Evolutionary conservation across 2,113 vertebrate species (phyloP), one percentile per base, ranked within the genome.

Genomic region (Taxidea taxus): DNA sequence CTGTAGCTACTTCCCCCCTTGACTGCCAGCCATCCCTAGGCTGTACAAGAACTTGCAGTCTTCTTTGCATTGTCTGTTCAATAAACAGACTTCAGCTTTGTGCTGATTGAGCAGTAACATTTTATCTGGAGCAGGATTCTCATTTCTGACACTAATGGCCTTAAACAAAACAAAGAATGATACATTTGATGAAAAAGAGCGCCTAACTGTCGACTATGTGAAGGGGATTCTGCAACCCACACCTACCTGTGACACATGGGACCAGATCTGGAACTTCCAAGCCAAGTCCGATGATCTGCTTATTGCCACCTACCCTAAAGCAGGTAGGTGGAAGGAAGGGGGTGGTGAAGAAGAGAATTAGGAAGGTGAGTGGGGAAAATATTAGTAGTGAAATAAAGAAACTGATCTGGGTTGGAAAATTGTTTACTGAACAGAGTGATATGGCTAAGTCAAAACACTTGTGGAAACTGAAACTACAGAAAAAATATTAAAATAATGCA

Each of bases 241-340:
- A 4, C 60, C 70, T 34, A 97, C 96, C 47, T 94, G 90, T 54
- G 86, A 95, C 7, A 54, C 0, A 42, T 97, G 98, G 98, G 96
- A 96, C 31, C 54, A 85, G 56, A 96, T 97, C 39, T 92, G 93
- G 92, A 96, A 90, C 51, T 97, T 98, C 72, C 94, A 97, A 72
- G 98, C 97, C 87, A 90, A 78, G 42, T 62, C 97, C 6, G 95
- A 98, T 15, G 97, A 98, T 49, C 90, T 98, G 14, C 95, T 98
- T 23, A 98, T 98, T 68, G 56, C 94, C 39, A 98, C 97, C 11
- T 98, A 97, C 62, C 95, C 96, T 21, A 98, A 94, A 93, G 95
- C 96, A 96, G 98, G 97, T 97, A 77, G 6, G 74, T 15, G 10
- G 14, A 34, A 39, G 21, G 51, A 4, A 5, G 25, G 23, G 56